Evolutionary conservation across 2,113 vertebrate species (phyloP), one percentile per base, ranked within the genome.

Genomic region (Prunella fulvescens): DNA sequence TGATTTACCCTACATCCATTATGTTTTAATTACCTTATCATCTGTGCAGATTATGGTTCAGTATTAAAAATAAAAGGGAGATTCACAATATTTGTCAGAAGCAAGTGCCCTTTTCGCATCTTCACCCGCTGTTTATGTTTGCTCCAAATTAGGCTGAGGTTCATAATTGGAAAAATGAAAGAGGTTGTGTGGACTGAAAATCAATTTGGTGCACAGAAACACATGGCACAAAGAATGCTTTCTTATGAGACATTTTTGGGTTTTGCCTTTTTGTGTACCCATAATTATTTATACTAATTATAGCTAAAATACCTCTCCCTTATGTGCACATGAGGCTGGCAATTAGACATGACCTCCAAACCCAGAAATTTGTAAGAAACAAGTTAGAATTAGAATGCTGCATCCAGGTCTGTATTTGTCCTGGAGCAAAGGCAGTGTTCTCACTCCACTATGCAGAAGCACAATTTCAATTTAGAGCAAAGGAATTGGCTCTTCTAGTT

Each of bases 21-120:
- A 62, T 80, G 44, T 37, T 93, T 93, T 86, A 94, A 92, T 94
- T 96, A 65, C 53, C 79, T 58, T 39, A 80, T 94, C 76, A 90
- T 90, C 84, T 95, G 87, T 91, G 91, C 78, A 92, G 64, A 90
- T 88, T 91, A 92, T 58, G 28, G 60, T 60, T 94, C 17, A 40
- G 48, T 67, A 56, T 85, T 50, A 39, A 71, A 81, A 45, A 53
- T 42, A 76, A 76, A 66, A 18, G 7, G 17, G 47, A 79, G 31
- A 90, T 85, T 87, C 62, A 88, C 60, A 81, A 13, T 39, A 18
- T 70, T 76, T 93, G 50, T 93, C n/a, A 83, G 60, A 88, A 81
- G 14, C 33, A 80, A 70, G 25, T 80, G 44, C 56, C 44, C 64
- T 91, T 95, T 93, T 82, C 0, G 18, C 12, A 40, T 65, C 40